Base-by-base conservation (phyloP, 2,888 invertebrate genomes). In the Cephus rjabovi region DNA sequence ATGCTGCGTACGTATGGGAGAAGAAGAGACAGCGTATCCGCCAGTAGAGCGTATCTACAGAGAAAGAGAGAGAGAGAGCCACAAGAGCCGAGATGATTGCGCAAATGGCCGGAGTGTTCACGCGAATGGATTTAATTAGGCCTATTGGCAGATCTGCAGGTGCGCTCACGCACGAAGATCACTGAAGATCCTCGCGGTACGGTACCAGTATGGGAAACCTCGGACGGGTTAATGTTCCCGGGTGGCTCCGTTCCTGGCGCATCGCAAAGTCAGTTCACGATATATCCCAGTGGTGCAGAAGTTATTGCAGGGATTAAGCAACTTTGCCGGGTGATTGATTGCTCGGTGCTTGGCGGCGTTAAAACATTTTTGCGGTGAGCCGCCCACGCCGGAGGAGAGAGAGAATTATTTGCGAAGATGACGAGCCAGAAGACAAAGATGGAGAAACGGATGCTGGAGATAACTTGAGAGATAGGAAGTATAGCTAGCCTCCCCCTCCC, bases 241-340 rank as follows among this genome's bases (percentile, higher is more conserved):
- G 30, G 70, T 30, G 70, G 70, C 70, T 70, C 33, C 70, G 30
- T 70, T 70, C 70, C 30, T 70, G 30, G 6, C 71, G 71, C 71
- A 71, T 31, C 12, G 71, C 31, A 31, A 71, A 71, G 31, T 71
- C 31, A 33, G 31, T 71, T 33, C 31, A 31, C 71, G 71, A 71
- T 71, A 0, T 31, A 31, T 33, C 71, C 31, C 33, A 71, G 81
- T 81, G 80, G 81, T 78, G 80, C 77, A 81, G 83, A 81, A 86
- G 86, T 89, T 89, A 87, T 85, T 85, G 84, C 84, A 76, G 83
- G 87, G 87, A 89, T 89, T 89, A 88, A 89, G 87, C 87, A 89
- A 88, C 87, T 89, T 87, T 86, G 82, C 85, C 82, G 83, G 82
- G 84, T 89, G 89, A 89, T 89, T 88, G 89, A 89, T 89, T 85